Conservation (phyloP, 2,888 invertebrate genomes). For the Cerastis leucographa region DNA sequence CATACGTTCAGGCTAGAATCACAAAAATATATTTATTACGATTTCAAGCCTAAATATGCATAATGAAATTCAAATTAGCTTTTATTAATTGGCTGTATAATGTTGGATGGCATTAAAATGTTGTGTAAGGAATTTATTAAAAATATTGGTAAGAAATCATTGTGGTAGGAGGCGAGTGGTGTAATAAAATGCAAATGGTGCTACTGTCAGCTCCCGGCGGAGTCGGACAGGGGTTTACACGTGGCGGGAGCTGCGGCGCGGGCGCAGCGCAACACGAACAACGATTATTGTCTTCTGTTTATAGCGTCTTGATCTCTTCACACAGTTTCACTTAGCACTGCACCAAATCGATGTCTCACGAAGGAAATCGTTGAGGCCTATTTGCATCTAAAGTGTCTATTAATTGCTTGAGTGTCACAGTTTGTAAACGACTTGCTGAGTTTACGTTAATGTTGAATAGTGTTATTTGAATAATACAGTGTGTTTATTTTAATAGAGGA, state of each 20-base stretch:
- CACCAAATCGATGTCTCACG: constrained; percentile 76
- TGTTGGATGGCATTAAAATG: constrained; percentile 6
- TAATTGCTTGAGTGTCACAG: constrained; percentile 73
- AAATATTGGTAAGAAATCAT: constrained; percentile 34
- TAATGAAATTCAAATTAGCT: constrained; percentile 45
- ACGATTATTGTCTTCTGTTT: constrained; percentile 83
- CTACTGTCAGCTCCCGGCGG: constrained; percentile 73
- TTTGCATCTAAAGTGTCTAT: constrained; percentile 80
- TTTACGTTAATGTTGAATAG: constrained; percentile 61
- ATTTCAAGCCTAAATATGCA: constrained; percentile 17
- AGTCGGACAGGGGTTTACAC: constrained; percentile 77
- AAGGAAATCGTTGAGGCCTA: constrained; percentile 71
- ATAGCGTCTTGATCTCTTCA: constrained; percentile 82
- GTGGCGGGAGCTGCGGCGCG: constrained; percentile 70
- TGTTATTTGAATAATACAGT: constrained; percentile 52
- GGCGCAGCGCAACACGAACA: constrained; percentile 75
- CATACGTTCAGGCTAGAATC: constrained; percentile 18
- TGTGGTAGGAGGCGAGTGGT: constrained; percentile 45
- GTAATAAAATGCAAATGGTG: constrained; percentile 71
- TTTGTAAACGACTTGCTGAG: constrained; percentile 59
- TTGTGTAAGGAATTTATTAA: constrained; percentile 12
- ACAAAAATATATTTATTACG: constrained; percentile 42
- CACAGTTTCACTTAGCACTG: constrained; percentile 73
- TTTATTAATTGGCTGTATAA: constrained; percentile 13
- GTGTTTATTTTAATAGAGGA: constrained; percentile 1